These are phyloP conservation scores for Saturnia japonica DNA, from an alignment of 2,888 invertebrate species.

Conservation along the genomic window DNA sequence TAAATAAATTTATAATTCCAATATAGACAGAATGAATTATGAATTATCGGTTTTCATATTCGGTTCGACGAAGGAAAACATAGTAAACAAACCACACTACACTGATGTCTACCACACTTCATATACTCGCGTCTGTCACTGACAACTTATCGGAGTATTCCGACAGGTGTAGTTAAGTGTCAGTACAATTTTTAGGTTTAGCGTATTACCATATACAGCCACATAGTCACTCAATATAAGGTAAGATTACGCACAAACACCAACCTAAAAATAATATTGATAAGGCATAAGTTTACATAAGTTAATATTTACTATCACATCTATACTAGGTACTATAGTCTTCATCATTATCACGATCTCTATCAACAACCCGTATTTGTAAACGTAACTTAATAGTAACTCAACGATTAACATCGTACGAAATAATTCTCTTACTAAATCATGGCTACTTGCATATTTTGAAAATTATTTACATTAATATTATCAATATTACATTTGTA, in stretches of 20 bases:
- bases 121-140: neutral
- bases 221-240: neutral
- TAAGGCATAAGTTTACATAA: too few relatives aligned
- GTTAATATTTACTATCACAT: too few relatives aligned
- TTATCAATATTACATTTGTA: neutral
- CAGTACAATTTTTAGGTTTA: neutral
- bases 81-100: too few relatives aligned
- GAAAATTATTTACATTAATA: neutral
- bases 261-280: neutral
- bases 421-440: neutral
- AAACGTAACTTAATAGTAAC: neutral
- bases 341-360: too few relatives aligned
- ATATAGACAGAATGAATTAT: neutral
- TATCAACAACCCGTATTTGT: neutral
- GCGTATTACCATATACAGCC: neutral
- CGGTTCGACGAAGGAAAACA: too few relatives aligned
- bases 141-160: neutral
- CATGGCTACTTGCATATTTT: neutral
- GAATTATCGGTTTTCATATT: neutral
- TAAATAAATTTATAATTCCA: neutral
- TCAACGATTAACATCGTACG: too few relatives aligned
- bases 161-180: neutral
- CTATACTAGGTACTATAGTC: too few relatives aligned
- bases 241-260: neutral
- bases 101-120: too few relatives aligned